phyloP scores from a whole-genome alignment of 53 echinoderm and acorn worm genomes.

The Pentamera pediparva region DNA sequence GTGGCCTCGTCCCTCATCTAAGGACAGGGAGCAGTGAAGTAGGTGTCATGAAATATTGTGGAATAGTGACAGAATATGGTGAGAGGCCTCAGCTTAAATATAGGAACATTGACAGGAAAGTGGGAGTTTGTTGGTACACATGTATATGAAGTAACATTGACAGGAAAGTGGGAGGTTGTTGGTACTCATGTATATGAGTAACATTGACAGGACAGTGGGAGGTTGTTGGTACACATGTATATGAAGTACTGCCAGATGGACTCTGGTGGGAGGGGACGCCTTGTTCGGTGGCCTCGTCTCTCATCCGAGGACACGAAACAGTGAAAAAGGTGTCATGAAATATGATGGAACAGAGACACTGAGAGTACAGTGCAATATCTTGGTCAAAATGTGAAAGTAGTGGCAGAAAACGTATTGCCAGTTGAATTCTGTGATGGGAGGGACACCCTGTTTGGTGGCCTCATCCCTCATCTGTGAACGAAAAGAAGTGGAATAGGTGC shows the following conservation, averaged over 20 bases:
- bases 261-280: conserved; percentile 71
- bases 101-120: no score
- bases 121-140: no score
- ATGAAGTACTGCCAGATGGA: conserved; percentile 98
- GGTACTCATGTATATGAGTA: no score
- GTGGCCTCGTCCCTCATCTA: conserved; percentile 91
- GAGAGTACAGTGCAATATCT: no score
- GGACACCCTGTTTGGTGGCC: conserved; percentile 72
- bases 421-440: conserved; percentile 78
- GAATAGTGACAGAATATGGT: no score
- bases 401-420: conserved; percentile 99
- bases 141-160: no score
- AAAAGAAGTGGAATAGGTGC: not conserved
- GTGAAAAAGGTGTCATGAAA: not conserved
- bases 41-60: not conserved
- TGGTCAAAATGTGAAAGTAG: no score
- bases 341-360: no score
- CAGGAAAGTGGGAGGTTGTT: no score
- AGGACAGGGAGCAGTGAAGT: not conserved
- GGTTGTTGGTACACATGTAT: conserved; percentile 80
- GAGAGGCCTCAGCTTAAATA: no score
- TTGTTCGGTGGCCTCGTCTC: conserved; percentile 83
- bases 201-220: conserved; percentile 96
- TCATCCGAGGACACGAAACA: conserved; percentile 41
- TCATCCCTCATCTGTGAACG: conserved; percentile 73